Base-by-base conservation (phyloP, 2,888 invertebrate genomes). In the Apodemia duryi region DNA sequence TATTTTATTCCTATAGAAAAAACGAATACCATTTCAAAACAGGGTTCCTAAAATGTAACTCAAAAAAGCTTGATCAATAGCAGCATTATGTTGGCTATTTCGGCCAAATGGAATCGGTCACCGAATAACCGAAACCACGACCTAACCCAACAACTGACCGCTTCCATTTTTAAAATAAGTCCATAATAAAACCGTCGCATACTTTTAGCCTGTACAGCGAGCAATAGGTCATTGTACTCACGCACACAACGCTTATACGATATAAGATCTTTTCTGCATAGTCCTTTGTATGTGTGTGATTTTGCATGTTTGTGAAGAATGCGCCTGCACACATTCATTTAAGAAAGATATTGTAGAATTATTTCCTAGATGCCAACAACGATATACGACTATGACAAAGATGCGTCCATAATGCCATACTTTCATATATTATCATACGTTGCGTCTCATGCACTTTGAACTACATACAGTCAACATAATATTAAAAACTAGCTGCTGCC, bases 181-280 rank as follows among this genome's bases (percentile, higher is more conserved):
- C 85, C 88, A 89, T 90, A 91, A 90, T 90, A 91, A 89, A 90
- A 87, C 84, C 86, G 85, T 86, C 90, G 91, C 90, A 91, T 89
- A 90, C 91, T 90, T 91, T 91, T 90, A 91, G 91, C 88, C 85
- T 86, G 89, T 87, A 88, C 85, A 83, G 86, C 88, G 85, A 86
- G 90, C 88, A 88, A 89, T 84, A 84, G 91, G 89, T 90, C 91
- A 84, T 83, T 85, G 89, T 86, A 83, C 84, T 82, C 81, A 84
- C 88, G 81, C 86, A 78, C 77, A 84, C 85, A 80, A 13, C 77
- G 74, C 72, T 70, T 69, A 68, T 69, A 69, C 65, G 57, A 60
- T 60, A 60, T 60, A 71, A 63, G 69, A 79, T 80, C 79, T 77
- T 75, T 74, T 75, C 75, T 74, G 74, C 76, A 78, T 76, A 78